Evolutionary conservation across 2,888 invertebrate genomes (phyloP).

Genomic region (Coleophora flavipennella): DNA sequence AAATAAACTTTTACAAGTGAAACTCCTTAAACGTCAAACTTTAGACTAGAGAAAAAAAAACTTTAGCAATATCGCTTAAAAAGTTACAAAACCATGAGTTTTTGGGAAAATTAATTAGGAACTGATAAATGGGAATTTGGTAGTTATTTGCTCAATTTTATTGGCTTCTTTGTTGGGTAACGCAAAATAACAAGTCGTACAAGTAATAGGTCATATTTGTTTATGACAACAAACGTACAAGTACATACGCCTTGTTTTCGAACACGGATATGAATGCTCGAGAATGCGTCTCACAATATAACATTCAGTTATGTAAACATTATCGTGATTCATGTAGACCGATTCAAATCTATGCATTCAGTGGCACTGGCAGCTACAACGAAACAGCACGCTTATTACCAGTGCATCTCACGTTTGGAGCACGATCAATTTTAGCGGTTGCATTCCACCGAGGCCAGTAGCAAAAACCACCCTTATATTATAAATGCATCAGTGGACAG

Average conservation of each 20-base stretch:
- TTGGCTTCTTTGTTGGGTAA: too few relatives aligned
- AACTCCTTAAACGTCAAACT: constrained; percentile 4
- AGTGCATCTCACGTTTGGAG: constrained; percentile 64
- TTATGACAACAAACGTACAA: too few relatives aligned
- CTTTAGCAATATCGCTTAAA: too few relatives aligned
- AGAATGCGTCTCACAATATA: too few relatives aligned
- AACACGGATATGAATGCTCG: too few relatives aligned
- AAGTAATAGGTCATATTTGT: too few relatives aligned
- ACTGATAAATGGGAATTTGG: too few relatives aligned
- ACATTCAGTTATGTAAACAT: neutral
- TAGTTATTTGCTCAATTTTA: too few relatives aligned
- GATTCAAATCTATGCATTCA: neutral
- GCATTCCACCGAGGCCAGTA: constrained; percentile 59
- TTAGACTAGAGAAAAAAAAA: neutral
- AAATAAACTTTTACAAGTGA: constrained; percentile 10
- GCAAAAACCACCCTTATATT: constrained; percentile 73
- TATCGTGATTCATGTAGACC: neutral
- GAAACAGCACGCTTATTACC: constrained; percentile 32
- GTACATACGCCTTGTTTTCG: too few relatives aligned
- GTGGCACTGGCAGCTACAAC: neutral
- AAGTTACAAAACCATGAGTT: too few relatives aligned
- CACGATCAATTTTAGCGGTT: constrained; percentile 72
- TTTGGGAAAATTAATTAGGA: too few relatives aligned
- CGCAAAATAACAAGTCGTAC: too few relatives aligned
- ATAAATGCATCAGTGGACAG: constrained; percentile 73